Evolutionary conservation across 1,140 invertebrate genomes (phyloP).

Genomic region (Euglossa dilemma): DNA sequence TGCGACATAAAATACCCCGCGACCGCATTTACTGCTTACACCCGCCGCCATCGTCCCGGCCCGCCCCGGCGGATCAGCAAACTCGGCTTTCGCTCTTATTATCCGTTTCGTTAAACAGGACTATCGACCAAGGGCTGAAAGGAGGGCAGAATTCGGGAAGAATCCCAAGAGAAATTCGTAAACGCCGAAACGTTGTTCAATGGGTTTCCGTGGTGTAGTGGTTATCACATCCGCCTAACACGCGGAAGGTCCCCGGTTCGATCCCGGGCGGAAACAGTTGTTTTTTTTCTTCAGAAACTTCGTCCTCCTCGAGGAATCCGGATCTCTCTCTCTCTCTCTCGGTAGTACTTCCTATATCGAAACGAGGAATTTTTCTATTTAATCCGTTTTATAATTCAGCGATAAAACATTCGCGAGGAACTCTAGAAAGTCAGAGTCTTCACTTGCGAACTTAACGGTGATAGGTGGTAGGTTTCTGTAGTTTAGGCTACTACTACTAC

Average conservation of each 20-base stretch:
- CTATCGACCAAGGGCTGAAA: not conserved
- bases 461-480: no score
- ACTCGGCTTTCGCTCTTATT: not conserved
- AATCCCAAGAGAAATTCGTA: not conserved
- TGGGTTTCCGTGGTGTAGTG: slow-evolving; percentile 64
- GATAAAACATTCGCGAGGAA: no score
- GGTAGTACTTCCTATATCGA: no score
- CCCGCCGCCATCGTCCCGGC: not conserved
- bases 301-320: not conserved
- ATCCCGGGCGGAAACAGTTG: slow-evolving; percentile 64
- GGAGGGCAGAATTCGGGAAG: no score
- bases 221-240: slow-evolving; percentile 68
- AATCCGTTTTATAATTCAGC: no score
- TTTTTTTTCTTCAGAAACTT: not conserved
- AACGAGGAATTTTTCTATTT: no score
- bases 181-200: not conserved
- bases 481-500: no score
- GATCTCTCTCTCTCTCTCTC: no score
- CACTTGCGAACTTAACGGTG: no score
- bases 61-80: not conserved
- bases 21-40: slow-evolving; percentile 16
- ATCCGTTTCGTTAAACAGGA: not conserved
- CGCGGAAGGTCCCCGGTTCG: slow-evolving; percentile 63
- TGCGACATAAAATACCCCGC: slow-evolving; percentile 50
- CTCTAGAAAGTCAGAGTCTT: no score